Evolutionary conservation across 1,140 invertebrate species (phyloP), one percentile per base, ranked within the genome.

Genomic region (Campoletis sonorensis): DNA sequence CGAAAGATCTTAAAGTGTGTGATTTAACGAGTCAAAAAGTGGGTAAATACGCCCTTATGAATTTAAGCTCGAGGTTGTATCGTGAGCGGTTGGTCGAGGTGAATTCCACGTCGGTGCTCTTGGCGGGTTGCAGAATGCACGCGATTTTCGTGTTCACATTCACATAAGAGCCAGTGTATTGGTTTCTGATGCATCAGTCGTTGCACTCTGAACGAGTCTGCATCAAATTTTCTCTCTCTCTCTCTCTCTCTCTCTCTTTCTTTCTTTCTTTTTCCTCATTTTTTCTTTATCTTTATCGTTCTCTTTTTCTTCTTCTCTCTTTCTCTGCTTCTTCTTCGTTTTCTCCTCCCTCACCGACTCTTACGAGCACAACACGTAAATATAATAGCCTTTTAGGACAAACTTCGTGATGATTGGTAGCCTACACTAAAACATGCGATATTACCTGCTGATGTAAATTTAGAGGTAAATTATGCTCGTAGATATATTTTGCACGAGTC

Each of bases 121-220:
- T 54, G 51, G 51, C 51, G 51, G 51, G 51, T 54, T 54, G n/a
- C 51, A 54, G 51, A 54, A 54, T 54, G 51, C 51, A 54, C 51
- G 51, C 51, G 51, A 54, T 54, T 54, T 54, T 54, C 51, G 51
- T 54, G 51, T 54, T 54, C 16, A 54, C 51, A 54, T 54, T 16
- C 5, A 21, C n/a, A n/a, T 54, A 21, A n/a, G 51, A n/a, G 51
- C 51, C 4, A n/a, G n/a, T 54, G 51, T 54, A n/a, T 54, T 54
- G 51, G 51, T 18, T n/a, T 54, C 51, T 54, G 51, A 54, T 54
- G 51, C 51, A 54, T 54, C 51, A 54, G 51, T 54, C 51, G 51
- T 54, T 54, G 51, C 51, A 54, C 51, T 21, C 18, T 21, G 51
- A 54, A 54, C 51, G 51, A 54, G 51, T 54, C 51, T 54, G 51